Base-by-base conservation (phyloP, 2,113 vertebrate genomes). In the Tor tambroides region DNA sequence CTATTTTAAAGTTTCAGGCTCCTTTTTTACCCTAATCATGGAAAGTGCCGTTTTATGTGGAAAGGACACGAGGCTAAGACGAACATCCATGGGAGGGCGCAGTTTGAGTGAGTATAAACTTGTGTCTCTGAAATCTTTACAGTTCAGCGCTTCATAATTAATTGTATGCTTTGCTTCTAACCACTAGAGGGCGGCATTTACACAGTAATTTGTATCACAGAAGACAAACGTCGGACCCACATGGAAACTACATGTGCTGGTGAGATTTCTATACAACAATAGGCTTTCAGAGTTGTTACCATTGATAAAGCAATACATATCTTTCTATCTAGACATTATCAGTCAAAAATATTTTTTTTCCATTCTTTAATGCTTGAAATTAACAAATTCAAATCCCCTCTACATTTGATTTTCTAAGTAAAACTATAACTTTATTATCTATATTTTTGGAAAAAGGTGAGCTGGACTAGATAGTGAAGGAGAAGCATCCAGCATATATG, bases 131-230 rank as follows among this genome's bases (percentile, higher is more conserved):
- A 43, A 2, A 10, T 43, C 41, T 43, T 43, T 10, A 43, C 41
- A 3, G 41, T 43, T 43, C 41, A 43, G 41, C 9, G 41, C 43
- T 43, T 12, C 41, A 28, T 2, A 76, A 15, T 26, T 46, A 75
- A 15, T n/a, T 46, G 72, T 46, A 26, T 78, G 1, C 49, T 8
- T 65, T 54, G 12, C 8, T 1, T 4, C 76, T 89, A 89, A 85
- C 92, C 95, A 93, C 90, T 63, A 93, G 94, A 85, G 86, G 93
- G 94, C 74, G 86, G 8, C 23, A 91, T 80, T 92, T 85, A 80
- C 87, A 72, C 19, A 76, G 76, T 43, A 75, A 85, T 86, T 46
- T 72, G 30, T 43, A 26, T 28, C 21, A 85, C 76, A 78, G 17
- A 79, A 85, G 14, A 2, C 3, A n/a, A 51, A 32, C 11, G 3